Evolutionary conservation across 2,888 invertebrate species (phyloP).

Genomic region (Brachylomia viminalis): DNA sequence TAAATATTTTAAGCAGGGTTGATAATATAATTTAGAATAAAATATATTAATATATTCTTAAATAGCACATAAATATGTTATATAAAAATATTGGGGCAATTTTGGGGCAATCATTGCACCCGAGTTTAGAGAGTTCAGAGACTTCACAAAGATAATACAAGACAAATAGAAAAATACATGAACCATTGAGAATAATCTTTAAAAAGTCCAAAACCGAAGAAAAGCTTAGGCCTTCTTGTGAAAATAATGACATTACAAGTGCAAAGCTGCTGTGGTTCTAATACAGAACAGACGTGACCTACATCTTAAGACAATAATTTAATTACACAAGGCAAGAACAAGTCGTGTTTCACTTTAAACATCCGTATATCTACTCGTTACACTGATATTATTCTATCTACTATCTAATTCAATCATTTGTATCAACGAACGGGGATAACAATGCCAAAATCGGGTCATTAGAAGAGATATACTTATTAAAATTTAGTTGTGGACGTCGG

Average conservation of each 20-base stretch:
- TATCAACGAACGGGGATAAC: slow-evolving; percentile 70
- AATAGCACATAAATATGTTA: slow-evolving; percentile 63
- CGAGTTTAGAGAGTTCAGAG: slow-evolving; percentile 39
- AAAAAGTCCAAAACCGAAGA: slow-evolving; percentile 49
- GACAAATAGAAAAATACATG: slow-evolving; percentile 65
- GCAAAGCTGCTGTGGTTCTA: slow-evolving; percentile 65
- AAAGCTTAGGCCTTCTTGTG: slow-evolving; percentile 66
- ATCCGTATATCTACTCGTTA: slow-evolving; percentile 66
- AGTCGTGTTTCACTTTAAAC: slow-evolving; percentile 70
- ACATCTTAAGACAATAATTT: slow-evolving; percentile 66
- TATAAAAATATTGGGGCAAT: slow-evolving; percentile 73
- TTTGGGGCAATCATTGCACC: slow-evolving; percentile 65
- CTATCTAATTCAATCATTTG: slow-evolving; percentile 63
- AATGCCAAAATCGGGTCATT: slow-evolving; percentile 73
- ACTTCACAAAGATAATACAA: slow-evolving; percentile 51
- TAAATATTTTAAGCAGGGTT: slow-evolving; percentile 60
- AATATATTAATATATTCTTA: slow-evolving; percentile 59
- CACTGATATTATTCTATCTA: slow-evolving; percentile 67
- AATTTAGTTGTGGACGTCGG: slow-evolving; percentile 60
- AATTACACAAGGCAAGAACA: slow-evolving; percentile 78
- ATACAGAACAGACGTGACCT: slow-evolving; percentile 60
- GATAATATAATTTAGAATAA: slow-evolving; percentile 58
- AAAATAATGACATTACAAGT: slow-evolving; percentile 55
- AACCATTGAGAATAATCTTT: slow-evolving; percentile 49
- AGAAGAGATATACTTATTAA: slow-evolving; percentile 66